Evolutionary conservation across 1,140 invertebrate genomes (phyloP), one percentile per base, ranked within the genome.

Genomic region (Apis cerana): DNA sequence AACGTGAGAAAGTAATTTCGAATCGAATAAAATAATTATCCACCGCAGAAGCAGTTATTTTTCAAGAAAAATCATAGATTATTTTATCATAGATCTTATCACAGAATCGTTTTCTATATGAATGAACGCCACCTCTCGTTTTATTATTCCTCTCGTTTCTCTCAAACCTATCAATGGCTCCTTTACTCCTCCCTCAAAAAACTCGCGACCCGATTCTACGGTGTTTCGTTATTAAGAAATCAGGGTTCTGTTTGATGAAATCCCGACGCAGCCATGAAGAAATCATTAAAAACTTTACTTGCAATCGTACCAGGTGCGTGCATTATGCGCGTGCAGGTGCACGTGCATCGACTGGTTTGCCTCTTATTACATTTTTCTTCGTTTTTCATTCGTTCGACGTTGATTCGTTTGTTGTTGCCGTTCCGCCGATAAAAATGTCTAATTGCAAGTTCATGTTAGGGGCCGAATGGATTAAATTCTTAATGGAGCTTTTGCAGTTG

Each of bases 181-280:
- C 23, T 23, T 23, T 27, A 62, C 11, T 10, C 8, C 17, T 43
- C 8, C 17, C 56, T 3, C 0, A 23, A 50, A 79, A 52, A 71
- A 43, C 4, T 68, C 15, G 52, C 52, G 33, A 59, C 48, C 12
- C n/a, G 9, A 17, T 15, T 12, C 15, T 67, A 65, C 56, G 67
- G 58, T 19, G 54, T 23, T 75, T 75, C 70, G 84, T 33, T 33
- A 79, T 87, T 86, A 83, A 75, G 85, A 85, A 87, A 87, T 75
- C 33, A n/a, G 27, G 0, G 48, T 21, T 33, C 61, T 67, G 83
- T 52, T 71, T 79, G 85, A 87, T 86, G 80, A 87, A 86, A 83
- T 83, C 84, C 59, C 64, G n/a, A 52, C 50, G 59, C 67, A 75
- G 68, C 52, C 74, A 64, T 56, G 72, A 80, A 68, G 75, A 83